phyloP scores from a whole-genome alignment of 2,888 invertebrate species.

The Schrankia costaestrigalis region DNA sequence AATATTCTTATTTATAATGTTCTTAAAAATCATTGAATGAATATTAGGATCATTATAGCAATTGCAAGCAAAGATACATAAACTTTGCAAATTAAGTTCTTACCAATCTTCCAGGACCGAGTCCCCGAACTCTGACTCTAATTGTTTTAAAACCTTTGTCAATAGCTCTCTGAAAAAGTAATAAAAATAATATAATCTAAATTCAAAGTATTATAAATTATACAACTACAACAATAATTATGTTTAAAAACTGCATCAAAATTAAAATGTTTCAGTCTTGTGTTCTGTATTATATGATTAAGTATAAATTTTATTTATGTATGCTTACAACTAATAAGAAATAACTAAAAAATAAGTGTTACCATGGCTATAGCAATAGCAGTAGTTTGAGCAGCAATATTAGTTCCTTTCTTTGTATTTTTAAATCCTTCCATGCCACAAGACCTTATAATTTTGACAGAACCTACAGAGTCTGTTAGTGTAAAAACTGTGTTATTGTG shows the following conservation, averaged over 20 bases:
- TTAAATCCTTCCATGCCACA: constrained; percentile 97
- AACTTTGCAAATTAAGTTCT: constrained; percentile 48
- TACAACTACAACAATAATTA: background rate
- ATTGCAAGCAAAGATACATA: too few species aligned
- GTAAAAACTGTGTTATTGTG: constrained; percentile 94
- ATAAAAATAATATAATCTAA: constrained; percentile 1
- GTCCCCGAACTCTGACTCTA: constrained; percentile 88
- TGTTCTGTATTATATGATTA: too few species aligned
- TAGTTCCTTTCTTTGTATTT: constrained; percentile 96
- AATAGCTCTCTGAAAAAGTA: constrained; percentile 82
- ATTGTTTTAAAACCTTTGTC: constrained; percentile 87
- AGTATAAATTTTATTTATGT: too few species aligned
- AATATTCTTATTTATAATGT: too few species aligned
- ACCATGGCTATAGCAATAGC: constrained; percentile 90
- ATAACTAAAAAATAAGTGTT: too few species aligned
- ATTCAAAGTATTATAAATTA: background rate
- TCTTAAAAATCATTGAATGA: too few species aligned
- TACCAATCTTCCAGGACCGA: constrained; percentile 96
- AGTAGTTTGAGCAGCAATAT: constrained; percentile 97
- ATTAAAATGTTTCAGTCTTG: too few species aligned
- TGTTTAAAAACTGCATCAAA: too few species aligned
- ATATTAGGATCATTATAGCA: too few species aligned
- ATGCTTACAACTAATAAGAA: background rate
- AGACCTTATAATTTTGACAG: constrained; percentile 82
- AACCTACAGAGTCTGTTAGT: constrained; percentile 86